A percentile compares a stretch with the other conserved stretches of the same genome.
Evolutionary conservation across 2,113 vertebrate genomes (phyloP).

Genomic region (Thamnaconus septentrionalis): DNA sequence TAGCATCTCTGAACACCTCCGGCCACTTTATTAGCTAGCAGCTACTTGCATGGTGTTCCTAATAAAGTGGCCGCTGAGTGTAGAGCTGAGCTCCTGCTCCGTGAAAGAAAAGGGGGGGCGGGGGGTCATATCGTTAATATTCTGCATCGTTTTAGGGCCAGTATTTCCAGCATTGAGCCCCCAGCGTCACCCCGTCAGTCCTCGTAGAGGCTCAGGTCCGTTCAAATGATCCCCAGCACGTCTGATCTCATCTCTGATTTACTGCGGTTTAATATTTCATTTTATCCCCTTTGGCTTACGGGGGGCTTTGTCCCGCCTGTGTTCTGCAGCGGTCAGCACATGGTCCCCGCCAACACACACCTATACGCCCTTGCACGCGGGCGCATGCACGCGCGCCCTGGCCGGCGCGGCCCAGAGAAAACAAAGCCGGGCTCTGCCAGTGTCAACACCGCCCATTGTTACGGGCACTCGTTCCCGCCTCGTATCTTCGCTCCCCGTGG

Average conservation of each 20-base stretch:
- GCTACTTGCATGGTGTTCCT: too few relatives aligned
- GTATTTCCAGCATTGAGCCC: constrained; percentile 10
- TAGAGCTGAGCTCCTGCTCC: too few relatives aligned
- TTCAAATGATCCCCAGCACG: constrained; percentile 24
- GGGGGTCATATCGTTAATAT: background rate
- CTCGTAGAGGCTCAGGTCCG: constrained; percentile 22
- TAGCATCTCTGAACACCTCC: too few relatives aligned
- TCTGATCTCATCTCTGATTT: constrained; percentile 58
- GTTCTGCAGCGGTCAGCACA: constrained; percentile 64
- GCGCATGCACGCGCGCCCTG: constrained; percentile 23
- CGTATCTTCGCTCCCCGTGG: constrained; percentile 42
- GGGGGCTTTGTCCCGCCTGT: constrained; percentile 52
- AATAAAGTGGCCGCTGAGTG: too few relatives aligned
- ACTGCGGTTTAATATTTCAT: constrained; percentile 61
- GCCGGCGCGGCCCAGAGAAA: constrained; percentile 58
- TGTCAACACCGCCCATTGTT: constrained; percentile 68
- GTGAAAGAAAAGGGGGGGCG: too few relatives aligned
- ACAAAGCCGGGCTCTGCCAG: constrained; percentile 63
- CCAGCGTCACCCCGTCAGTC: background rate
- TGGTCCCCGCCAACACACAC: constrained; percentile 24
- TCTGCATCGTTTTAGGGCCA: constrained; percentile 5
- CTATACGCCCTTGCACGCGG: constrained; percentile 2
- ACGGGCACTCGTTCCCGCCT: constrained; percentile 54
- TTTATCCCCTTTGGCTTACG: constrained; percentile 47
- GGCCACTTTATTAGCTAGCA: too few relatives aligned